phyloP scores from a whole-genome alignment of 2,113 vertebrate genomes.

The Misgurnus anguillicaudatus region DNA sequence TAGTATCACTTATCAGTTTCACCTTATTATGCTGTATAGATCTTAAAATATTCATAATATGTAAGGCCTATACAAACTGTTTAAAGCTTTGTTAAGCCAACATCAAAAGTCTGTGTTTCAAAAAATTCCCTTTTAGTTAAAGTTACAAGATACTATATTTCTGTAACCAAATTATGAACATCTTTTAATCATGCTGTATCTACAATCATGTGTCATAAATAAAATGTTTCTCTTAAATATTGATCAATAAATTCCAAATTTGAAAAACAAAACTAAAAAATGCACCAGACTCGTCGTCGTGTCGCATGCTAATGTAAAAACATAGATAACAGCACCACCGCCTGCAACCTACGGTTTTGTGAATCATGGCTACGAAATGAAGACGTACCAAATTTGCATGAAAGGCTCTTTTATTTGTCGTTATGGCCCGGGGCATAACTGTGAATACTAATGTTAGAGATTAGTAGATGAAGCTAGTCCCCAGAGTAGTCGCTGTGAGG shows the following conservation, averaged over 20 bases:
- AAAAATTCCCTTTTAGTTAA: no score
- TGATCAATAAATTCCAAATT: not conserved
- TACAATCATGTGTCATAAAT: no score
- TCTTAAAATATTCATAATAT: no score
- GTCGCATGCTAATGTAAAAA: not conserved
- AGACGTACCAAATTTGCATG: slow-evolving; percentile 37
- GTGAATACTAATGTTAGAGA: slow-evolving; percentile 40
- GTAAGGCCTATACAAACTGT: no score
- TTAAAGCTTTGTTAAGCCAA: no score
- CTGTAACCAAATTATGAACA: no score
- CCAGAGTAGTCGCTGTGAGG: slow-evolving; percentile 33
- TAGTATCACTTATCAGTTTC: no score
- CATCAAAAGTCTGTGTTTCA: no score
- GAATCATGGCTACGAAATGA: slow-evolving; percentile 28
- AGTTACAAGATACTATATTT: no score
- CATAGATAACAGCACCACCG: not conserved
- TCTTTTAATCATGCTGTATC: no score
- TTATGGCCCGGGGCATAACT: slow-evolving; percentile 36
- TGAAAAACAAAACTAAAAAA: not conserved
- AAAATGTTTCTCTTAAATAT: no score
- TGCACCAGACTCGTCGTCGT: not conserved
- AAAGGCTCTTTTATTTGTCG: slow-evolving; percentile 44
- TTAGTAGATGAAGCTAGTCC: slow-evolving; percentile 39
- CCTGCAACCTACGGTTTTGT: slow-evolving; percentile 18
- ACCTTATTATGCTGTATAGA: no score